phyloP scores from a whole-genome alignment of 2,888 invertebrate species.

The Carabus problematicus region DNA sequence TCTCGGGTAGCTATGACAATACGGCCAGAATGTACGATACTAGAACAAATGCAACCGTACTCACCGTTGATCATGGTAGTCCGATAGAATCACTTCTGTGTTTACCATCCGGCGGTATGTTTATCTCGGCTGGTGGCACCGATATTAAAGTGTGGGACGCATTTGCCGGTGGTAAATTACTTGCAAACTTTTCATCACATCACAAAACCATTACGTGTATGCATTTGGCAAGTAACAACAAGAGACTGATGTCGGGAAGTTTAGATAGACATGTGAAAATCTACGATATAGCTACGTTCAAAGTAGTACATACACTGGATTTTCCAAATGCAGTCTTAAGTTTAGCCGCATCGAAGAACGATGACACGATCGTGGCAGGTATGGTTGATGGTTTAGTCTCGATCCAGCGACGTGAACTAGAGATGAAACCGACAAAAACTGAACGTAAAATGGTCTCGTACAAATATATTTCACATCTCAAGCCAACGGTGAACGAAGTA shows the following conservation, averaged over 20 bases:
- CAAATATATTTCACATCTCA: constrained; percentile 51
- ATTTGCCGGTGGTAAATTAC: constrained; percentile 82
- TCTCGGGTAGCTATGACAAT: constrained; percentile 91
- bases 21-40: constrained; percentile 87
- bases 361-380: constrained; percentile 88
- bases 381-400: constrained; percentile 93
- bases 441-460: constrained; percentile 65
- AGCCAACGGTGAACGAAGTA: constrained; percentile 62
- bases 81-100: constrained; percentile 90
- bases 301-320: constrained; percentile 86
- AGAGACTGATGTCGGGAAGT: constrained; percentile 85
- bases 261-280: constrained; percentile 94
- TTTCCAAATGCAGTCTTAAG: constrained; percentile 92
- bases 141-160: constrained; percentile 94
- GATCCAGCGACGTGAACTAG: constrained; percentile 77
- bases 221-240: constrained; percentile 80
- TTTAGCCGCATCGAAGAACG: constrained; percentile 76
- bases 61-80: constrained; percentile 83
- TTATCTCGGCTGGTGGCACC: constrained; percentile 90
- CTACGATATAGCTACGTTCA: constrained; percentile 86
- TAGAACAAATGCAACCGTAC: constrained; percentile 72
- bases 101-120: constrained; percentile 87
- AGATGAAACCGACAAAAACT: constrained; percentile 56
- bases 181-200: constrained; percentile 88
- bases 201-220: constrained; percentile 95